Conservation (phyloP, 2,888 invertebrate genomes). For the Drosophila ustulata region DNA sequence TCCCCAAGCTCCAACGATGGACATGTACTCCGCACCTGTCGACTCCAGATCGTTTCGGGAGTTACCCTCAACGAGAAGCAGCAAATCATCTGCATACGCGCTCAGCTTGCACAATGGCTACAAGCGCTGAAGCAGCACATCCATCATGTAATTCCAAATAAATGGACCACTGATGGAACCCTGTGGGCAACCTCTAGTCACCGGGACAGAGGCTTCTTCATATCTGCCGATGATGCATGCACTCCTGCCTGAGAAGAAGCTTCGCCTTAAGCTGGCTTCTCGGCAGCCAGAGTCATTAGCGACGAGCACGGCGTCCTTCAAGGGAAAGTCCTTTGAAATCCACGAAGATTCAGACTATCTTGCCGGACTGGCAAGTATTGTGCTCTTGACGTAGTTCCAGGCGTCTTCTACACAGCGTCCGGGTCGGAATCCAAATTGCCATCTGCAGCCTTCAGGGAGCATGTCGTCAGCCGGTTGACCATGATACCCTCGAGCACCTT, state of each 20-base stretch:
- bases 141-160: constrained; percentile 28
- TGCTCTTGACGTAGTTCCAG: constrained; percentile 18
- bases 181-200: constrained; percentile 36
- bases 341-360: constrained; percentile 30
- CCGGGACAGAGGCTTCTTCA: constrained; percentile 13
- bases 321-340: constrained; percentile 38
- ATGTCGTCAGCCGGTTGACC: constrained; percentile 21
- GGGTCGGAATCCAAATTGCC: constrained; percentile 34
- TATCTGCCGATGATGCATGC: constrained; percentile 25
- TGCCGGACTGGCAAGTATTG: constrained; percentile 14
- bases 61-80: background rate
- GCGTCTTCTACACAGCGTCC: constrained; percentile 36
- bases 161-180: constrained; percentile 29
- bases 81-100: constrained; percentile 24
- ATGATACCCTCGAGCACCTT: constrained; percentile 30
- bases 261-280: constrained; percentile 31
- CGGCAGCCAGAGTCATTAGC: constrained; percentile 21
- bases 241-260: constrained; percentile 33
- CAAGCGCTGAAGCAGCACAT: constrained; percentile 22
- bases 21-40: constrained; percentile 10
- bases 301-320: constrained; percentile 22
- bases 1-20: constrained; percentile 19
- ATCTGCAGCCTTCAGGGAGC: constrained; percentile 20
- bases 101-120: constrained; percentile 2
- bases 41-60: background rate